Base-by-base conservation (phyloP, 2,113 vertebrate species). In the Meriones unguiculatus region DNA sequence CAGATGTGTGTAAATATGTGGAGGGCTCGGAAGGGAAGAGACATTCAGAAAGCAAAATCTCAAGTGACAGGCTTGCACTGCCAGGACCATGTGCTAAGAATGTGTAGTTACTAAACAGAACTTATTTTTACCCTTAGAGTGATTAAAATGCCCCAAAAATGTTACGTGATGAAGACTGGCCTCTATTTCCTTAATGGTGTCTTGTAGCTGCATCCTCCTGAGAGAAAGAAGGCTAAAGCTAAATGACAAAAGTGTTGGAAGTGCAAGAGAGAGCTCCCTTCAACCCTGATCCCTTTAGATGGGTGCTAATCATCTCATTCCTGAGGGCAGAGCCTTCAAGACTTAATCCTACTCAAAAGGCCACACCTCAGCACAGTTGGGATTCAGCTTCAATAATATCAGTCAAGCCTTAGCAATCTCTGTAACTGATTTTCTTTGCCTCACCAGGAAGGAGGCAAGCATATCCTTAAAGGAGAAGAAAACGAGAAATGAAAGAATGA, bases 401-500 rank as follows among this genome's bases (percentile, higher is more conserved):
- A 32, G 28, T 62, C n/a, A 89, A 76, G 67, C 52, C 25, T 38
- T 30, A 20, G 52, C 52, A 75, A 22, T 35, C 25, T 75, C 84
- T 78, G 54, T 90, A 52, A 75, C 24, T 80, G 38, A 70, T 77
- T 92, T 86, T 57, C 50, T 38, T 15, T 89, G 35, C 65, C 67
- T 90, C 59, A 86, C 77, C 30, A 73, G 89, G 30, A 91, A 95
- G 46, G 65, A 73, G 35, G 35, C 50, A 52, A 95, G 38, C 22
- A 18, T 87, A 32, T 54, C 80, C 57, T 64, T 41, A 64, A 84
- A 84, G n/a, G 57, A 64, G 57, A 84, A 64, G 81, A 17, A 54
- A 62, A 70, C 38, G 54, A 59, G 17, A 32, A 41, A 35, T 22
- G 57, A 59, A 73, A 59, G 41, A 52, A 0, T 17, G 50, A 35